Percentiles rank a stretch among this genome's conserved stretches.
Conservation (phyloP, 2,797 vertebrate species). For the Liparis tanakae region DNA sequence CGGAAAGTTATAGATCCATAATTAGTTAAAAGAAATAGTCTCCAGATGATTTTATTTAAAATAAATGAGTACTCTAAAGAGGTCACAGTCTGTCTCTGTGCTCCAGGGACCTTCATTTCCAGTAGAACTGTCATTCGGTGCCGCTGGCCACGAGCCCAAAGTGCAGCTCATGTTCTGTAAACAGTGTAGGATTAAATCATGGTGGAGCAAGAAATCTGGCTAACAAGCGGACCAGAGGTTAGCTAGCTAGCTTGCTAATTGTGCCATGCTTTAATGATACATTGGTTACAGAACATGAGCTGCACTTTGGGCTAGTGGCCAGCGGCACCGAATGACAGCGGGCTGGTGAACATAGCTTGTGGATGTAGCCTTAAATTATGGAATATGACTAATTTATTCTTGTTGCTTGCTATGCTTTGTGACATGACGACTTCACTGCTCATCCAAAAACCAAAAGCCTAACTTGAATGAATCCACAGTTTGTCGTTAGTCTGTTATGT, state of each 20-base stretch:
- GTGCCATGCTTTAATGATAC: neutral
- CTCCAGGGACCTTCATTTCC: neutral
- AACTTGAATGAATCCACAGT: neutral
- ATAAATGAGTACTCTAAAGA: neutral
- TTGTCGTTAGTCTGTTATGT: neutral
- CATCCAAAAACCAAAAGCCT: no score
- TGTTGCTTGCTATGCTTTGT: neutral
- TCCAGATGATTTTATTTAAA: no score
- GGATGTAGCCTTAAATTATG: neutral
- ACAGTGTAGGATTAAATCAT: neutral
- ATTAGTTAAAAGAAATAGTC: no score
- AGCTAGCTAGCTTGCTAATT: neutral
- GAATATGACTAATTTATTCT: neutral
- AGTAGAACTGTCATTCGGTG: neutral
- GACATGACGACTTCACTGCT: neutral
- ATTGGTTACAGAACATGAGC: neutral
- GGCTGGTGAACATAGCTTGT: neutral
- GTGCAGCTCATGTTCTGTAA: neutral
- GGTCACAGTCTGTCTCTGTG: neutral
- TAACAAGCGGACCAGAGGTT: neutral
- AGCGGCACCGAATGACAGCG: no score
- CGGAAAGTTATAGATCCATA: no score
- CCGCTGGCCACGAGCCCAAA: neutral
- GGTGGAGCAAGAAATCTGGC: neutral
- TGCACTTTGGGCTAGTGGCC: no score